Evolutionary conservation across 2,888 invertebrate species (phyloP).

Genomic region (Andrena camellia): DNA sequence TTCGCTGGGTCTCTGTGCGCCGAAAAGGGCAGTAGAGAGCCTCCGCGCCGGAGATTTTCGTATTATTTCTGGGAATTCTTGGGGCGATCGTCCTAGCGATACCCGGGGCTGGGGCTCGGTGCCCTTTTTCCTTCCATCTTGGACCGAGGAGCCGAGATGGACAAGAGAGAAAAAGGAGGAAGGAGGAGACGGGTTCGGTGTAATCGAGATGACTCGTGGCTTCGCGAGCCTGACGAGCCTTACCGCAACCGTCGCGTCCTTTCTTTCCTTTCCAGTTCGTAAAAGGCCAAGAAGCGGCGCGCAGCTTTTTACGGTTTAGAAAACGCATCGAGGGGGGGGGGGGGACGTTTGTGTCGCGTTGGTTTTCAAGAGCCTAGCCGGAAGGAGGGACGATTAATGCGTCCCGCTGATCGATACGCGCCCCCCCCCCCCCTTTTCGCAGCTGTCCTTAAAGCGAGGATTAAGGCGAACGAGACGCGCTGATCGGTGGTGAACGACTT

Average conservation of each 20-base stretch:
- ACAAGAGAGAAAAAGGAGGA: slow-evolving; percentile 37
- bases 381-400: slow-evolving; percentile 21
- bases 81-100: slow-evolving; percentile 65
- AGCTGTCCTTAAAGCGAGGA: slow-evolving; percentile 14
- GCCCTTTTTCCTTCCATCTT: slow-evolving; percentile 52
- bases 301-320: slow-evolving; percentile 25
- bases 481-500: slow-evolving; percentile 50
- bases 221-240: slow-evolving; percentile 44
- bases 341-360: not conserved
- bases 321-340: not conserved
- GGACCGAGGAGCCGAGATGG: slow-evolving; percentile 44
- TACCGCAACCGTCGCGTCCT: slow-evolving; percentile 28
- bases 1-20: not conserved
- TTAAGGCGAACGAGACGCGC: slow-evolving; percentile 32
- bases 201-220: slow-evolving; percentile 72
- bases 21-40: slow-evolving; percentile 27
- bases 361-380: not conserved
- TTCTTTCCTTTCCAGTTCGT: slow-evolving; percentile 29
- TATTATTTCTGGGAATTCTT: slow-evolving; percentile 71
- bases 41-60: slow-evolving; percentile 61
- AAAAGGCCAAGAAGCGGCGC: slow-evolving; percentile 9
- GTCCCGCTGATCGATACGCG: slow-evolving; percentile 24
- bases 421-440: not conserved
- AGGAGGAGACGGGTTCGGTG: slow-evolving; percentile 57
- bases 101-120: slow-evolving; percentile 44